Evolutionary conservation across 2,888 invertebrate species (phyloP), one percentile per base, ranked within the genome.

Genomic region (Pachycephus smyrnensis): DNA sequence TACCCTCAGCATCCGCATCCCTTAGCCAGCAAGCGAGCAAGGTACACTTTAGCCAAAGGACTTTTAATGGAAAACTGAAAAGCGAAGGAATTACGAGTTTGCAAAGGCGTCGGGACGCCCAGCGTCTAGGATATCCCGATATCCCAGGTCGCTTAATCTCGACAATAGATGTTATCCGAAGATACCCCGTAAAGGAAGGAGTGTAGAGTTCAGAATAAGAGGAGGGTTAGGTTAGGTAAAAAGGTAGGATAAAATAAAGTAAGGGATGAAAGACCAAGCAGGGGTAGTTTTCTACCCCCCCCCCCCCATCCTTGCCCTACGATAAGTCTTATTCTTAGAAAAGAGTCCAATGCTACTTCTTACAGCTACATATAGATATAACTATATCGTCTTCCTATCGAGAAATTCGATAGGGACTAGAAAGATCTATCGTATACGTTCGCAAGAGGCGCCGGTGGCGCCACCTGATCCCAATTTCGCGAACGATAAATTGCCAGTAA

Each of bases 391-490:
- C n/a, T 2, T 55, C 23, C 55, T 0, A 55, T 23, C 55, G 23
- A 55, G 23, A 55, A 55, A 55, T 55, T 55, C 55, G 55, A 55
- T 55, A 9, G 23, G 23, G 23, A 55, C 23, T 55, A 55, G 9
- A 55, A 55, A 55, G 55, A 55, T 55, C 23, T 55, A 55, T 55
- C 55, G 55, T 55, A 23, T 55, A 55, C 2, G 15, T 23, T 23
- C 9, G 55, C 2, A 23, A 55, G 55, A 55, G 23, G 40, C 40
- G 40, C 40, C 40, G 40, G 15, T 55, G 55, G 55, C 23, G 55
- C 32, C 77, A 76, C 79, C 77, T 73, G 77, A 32, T 75, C 37
- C 71, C 75, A 75, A 80, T 80, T 80, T 79, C 77, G 33, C n/a
- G 73, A 75, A 75, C 32, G 77, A 80, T 80, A 74, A 80, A 80